Evolutionary conservation across 2,113 vertebrate species (phyloP), one percentile per base, ranked within the genome.

Genomic region (Sinocyclocheilus anophthalmus): DNA sequence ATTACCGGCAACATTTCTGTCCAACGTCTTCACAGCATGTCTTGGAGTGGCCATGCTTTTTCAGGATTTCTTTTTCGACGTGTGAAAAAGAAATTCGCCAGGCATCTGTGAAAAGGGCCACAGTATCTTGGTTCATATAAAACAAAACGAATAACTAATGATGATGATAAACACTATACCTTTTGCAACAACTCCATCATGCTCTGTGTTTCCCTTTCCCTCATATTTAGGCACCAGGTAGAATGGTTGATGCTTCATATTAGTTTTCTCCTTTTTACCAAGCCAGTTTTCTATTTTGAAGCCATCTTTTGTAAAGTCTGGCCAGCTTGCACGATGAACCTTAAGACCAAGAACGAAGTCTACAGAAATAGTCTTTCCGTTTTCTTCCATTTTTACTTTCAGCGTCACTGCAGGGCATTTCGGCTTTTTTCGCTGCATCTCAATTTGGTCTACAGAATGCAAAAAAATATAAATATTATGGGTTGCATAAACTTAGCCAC

Each of bases 341-440:
- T 94, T 11, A 84, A 98, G 87, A 69, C 95, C 92, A 81, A 97
- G 91, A 78, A 96, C 96, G 82, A 98, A 88, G 81, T 98, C 97
- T 83, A 98, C 91, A 0, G 95, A 95, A 92, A 97, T 96, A 20
- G 81, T 69, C 1, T 91, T 87, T 53, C 61, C 80, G 0, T 80
- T 63, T 37, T 3, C 0, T 20, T 22, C 57, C 57, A 22, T 59
- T 59, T 63, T 88, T 86, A 94, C 94, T n/a, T 86, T 61, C 70
- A 97, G 91, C 7, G 96, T 98, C 90, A 98, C 95, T 72, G 97
- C 97, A 82, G 97, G 97, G 76, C 96, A 94, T 33, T 93, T 93
- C 24, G 0, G 13, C 86, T 92, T 96, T 75, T 91, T 95, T 65
- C 10, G 93, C 53, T 90, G 80, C 81, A 97, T 6, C 4, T 0